Conservation (phyloP, 1,140 invertebrate genomes). For the Sminthurides bifidus region DNA sequence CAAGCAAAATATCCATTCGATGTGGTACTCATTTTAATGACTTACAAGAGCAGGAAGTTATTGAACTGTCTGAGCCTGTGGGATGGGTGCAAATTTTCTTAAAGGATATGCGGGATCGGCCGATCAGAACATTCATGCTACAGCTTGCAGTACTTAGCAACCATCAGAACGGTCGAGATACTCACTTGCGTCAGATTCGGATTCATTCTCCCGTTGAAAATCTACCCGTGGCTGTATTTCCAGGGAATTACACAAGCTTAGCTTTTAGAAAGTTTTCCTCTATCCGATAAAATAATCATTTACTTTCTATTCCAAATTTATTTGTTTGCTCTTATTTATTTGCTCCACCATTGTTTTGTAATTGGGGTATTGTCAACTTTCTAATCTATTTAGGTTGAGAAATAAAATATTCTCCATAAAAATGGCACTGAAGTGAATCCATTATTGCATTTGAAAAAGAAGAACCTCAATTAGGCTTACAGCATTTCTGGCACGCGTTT, state of each 20-base stretch:
- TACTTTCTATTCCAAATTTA: not conserved
- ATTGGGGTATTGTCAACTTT: no score
- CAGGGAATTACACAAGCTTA: conserved; percentile 25
- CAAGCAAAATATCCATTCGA: conserved; percentile 85
- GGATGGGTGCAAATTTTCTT: conserved; percentile 91
- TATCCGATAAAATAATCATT: conserved; percentile 18
- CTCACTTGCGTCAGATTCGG: conserved; percentile 93
- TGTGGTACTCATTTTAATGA: conserved; percentile 96
- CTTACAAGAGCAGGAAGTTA: conserved; percentile 89
- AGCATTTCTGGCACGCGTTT: no score
- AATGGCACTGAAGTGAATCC: no score
- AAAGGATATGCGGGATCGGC: conserved; percentile 74
- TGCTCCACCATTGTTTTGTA: no score
- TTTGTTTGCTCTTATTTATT: no score
- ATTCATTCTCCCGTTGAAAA: conserved; percentile 84
- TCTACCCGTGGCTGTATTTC: conserved; percentile 50
- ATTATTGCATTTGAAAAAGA: no score
- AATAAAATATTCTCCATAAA: no score
- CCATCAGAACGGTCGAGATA: conserved; percentile 96
- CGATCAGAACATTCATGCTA: conserved; percentile 89
- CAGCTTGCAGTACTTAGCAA: conserved; percentile 95
- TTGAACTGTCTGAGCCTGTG: conserved; percentile 84
- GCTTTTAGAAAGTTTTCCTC: conserved; percentile 24
- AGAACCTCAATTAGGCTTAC: no score
- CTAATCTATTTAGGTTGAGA: no score